A percentile compares a stretch with the other conserved stretches of the same genome.
These are phyloP conservation scores for Argyrosomus regius DNA, from an alignment of 2,797 vertebrate species.

Conservation along the genomic window DNA sequence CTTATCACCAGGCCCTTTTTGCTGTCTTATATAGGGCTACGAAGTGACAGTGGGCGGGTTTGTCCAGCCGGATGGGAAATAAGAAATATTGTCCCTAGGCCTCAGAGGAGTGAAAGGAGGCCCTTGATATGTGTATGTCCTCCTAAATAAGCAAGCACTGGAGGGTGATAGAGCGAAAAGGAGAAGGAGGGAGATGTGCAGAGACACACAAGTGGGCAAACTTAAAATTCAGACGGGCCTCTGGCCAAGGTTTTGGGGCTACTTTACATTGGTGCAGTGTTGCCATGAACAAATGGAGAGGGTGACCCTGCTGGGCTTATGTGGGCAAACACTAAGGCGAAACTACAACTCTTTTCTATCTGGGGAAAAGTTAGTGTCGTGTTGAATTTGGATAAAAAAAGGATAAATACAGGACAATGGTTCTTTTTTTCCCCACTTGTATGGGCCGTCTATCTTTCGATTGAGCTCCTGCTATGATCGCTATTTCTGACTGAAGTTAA, in stretches of 20 bases:
- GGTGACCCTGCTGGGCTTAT: conserved; percentile 73
- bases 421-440: conserved; percentile 10
- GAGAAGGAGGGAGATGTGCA: conserved; percentile 66
- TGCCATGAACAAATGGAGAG: conserved; percentile 78
- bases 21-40: conserved; percentile 70
- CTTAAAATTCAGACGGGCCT: conserved; percentile 85
- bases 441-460: conserved; percentile 20
- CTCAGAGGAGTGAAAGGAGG: conserved; percentile 65
- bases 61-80: conserved; percentile 58
- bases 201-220: conserved; percentile 74
- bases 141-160: conserved; percentile 52
- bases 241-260: conserved; percentile 81
- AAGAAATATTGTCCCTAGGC: conserved; percentile 74
- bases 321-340: conserved; percentile 75
- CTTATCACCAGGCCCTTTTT: conserved; percentile 79
- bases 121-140: conserved; percentile 68
- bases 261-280: conserved; percentile 87
- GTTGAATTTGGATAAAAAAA: conserved; percentile 43
- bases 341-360: conserved; percentile 55
- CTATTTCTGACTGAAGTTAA: conserved; percentile 55
- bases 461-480: conserved; percentile 33
- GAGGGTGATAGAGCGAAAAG: conserved; percentile 37
- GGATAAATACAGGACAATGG: conserved; percentile 4
- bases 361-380: conserved; percentile 34
- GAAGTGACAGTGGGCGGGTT: conserved; percentile 73